Conservation (phyloP, 2,888 invertebrate genomes). For the Operophtera brumata region DNA sequence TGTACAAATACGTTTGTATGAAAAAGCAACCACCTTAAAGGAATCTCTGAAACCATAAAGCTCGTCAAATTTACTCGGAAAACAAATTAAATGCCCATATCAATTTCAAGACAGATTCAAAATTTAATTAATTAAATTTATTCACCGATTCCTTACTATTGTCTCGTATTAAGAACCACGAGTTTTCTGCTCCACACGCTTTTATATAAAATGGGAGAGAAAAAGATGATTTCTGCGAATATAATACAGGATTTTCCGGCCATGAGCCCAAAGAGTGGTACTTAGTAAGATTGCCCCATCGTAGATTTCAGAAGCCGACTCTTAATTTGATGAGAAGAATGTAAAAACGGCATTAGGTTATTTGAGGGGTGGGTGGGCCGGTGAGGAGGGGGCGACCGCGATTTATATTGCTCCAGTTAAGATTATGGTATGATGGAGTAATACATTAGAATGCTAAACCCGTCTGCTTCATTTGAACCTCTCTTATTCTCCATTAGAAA, state of each 20-base stretch:
- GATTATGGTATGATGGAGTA: constrained; percentile 56
- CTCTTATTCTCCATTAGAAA: constrained; percentile 29
- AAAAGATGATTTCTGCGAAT: constrained; percentile 54
- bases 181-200: constrained; percentile 52
- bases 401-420: constrained; percentile 61
- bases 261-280: constrained; percentile 48
- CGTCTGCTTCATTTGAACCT: constrained; percentile 37
- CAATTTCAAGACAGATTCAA: constrained; percentile 40
- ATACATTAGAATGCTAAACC: constrained; percentile 50
- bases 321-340: constrained; percentile 69
- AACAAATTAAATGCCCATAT: constrained; percentile 46
- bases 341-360: constrained; percentile 66
- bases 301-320: constrained; percentile 56
- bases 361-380: constrained; percentile 38
- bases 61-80: constrained; percentile 21
- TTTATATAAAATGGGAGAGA: constrained; percentile 43
- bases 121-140: constrained; percentile 59
- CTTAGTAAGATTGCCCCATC: constrained; percentile 57
- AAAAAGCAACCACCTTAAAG: too few relatives aligned
- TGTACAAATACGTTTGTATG: too few relatives aligned
- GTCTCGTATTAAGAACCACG: constrained; percentile 56
- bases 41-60: constrained; percentile 11
- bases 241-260: constrained; percentile 59
- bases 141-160: constrained; percentile 50
- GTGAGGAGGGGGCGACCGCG: constrained; percentile 38